Base-by-base conservation (phyloP, 2,113 vertebrate species). In the Synodontis membranacea region DNA sequence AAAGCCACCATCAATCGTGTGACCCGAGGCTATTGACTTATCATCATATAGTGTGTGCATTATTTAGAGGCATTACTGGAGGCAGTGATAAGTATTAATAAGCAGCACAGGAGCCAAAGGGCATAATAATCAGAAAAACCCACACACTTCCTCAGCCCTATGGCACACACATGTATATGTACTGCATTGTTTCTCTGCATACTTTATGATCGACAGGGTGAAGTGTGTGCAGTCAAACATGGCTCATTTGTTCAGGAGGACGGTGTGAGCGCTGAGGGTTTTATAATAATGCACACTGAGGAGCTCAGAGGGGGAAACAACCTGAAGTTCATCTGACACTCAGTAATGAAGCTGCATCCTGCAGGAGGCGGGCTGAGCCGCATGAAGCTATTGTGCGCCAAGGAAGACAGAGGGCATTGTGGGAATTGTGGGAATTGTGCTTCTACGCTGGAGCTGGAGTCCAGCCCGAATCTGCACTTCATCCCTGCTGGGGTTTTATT, bases 51-150 rank as follows among this genome's bases (percentile, higher is more conserved):
- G 66, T 56, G 37, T 39, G 79, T 86, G 79, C 64, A 72, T 86
- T 82, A 86, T 86, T 74, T 86, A 86, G 54, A 74, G 52, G 68
- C 79, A 75, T 82, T 82, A 82, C 12, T n/a, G n/a, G n/a, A n/a
- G n/a, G 15, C 54, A 25, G 68, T 83, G 54, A 87, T 87, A 50
- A 83, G 86, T 50, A 87, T 87, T 83, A 87, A 83, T 83, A 87
- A 83, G 28, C 56, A 64, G 80, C 9, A 70, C 52, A 75, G 1
- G 23, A 62, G 86, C 80, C 80, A 52, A 83, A 76, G 80, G 80
- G 68, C 15, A 66, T 52, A 64, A 42, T 76, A 31, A 50, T 83
- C 17, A 81, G 50, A 25, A 79, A 68, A n/a, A 21, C 76, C 70
- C 42, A 44, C 31, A 34, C 60, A 68, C 79, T 5, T 7, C 4